Base-by-base conservation (phyloP, 2,797 vertebrate species). In the Ataeniobius toweri region DNA sequence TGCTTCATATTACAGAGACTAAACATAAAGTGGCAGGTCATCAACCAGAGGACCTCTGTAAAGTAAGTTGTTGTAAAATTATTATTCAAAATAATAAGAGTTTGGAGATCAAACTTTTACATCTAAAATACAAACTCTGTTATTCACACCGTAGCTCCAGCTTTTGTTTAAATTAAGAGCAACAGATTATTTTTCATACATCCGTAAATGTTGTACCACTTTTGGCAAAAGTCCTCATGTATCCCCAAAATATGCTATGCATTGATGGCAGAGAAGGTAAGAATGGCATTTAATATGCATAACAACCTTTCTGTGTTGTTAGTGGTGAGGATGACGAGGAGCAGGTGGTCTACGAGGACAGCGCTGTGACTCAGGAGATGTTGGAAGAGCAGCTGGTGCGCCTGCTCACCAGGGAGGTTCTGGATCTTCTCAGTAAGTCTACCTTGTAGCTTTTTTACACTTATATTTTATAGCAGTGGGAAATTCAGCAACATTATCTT, bases 351-450 rank as follows among this genome's bases (percentile, higher is more conserved):
- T 94, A 92, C 80, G 96, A 98, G 77, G 96, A 98, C 80, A 98
- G 95, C 85, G 96, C 96, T 0, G 97, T 99, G 87, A 98, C 97
- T 51, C 96, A 98, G 92, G 98, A 99, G 90, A 97, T 99, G 95
- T 87, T 99, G 89, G 98, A 99, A 85, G 97, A 99, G 82, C 97
- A 98, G 83, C 91, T 99, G 82, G 94, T 98, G 59, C 96, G 98
- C 61, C 93, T 98, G 89, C 89, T 98, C 89, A 99, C 97, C 28
- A 96, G 97, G 79, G 98, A 99, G 93, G 95, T 98, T 83, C 96
- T 99, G 95, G 98, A 99, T 91, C 95, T 99, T 0, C 95, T 98
- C 90, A 93, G 98, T 99, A 95, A 96, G 97, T 96, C 44, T 51
- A 24, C 71, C 7, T 18, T 9, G 0, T 31, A 24, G 50, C 14